Percentiles rank a stretch among this genome's conserved stretches.
Conservation (phyloP, 1,140 invertebrate species). For the Eufriesea mexicana region DNA sequence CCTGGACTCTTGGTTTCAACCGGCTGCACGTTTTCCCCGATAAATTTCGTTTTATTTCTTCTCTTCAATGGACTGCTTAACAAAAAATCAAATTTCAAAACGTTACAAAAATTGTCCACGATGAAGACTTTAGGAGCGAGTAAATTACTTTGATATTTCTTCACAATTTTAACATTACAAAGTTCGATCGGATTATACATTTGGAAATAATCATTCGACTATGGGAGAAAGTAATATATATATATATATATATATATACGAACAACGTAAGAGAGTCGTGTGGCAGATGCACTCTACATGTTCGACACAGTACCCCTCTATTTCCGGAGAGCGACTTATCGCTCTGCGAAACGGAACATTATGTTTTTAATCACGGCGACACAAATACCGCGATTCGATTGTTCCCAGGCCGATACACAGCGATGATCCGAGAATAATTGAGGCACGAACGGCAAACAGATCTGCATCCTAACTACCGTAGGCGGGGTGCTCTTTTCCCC, state of each 20-base stretch:
- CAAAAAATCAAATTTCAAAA: not conserved
- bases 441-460: constrained; percentile 80
- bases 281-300: not conserved
- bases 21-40: not conserved
- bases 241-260: too few species aligned
- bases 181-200: too few species aligned
- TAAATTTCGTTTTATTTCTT: not conserved
- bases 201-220: not conserved
- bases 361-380: constrained; percentile 64
- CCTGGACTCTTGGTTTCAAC: not conserved
- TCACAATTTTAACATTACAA: not conserved
- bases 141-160: too few species aligned
- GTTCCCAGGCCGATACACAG: constrained; percentile 73
- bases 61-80: not conserved
- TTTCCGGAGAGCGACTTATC: not conserved
- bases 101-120: not conserved
- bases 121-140: too few species aligned
- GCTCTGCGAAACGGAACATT: constrained; percentile 33
- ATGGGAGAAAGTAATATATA: not conserved
- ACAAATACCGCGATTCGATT: constrained; percentile 64
- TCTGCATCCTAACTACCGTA: constrained; percentile 54
- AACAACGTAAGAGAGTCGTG: not conserved
- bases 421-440: constrained; percentile 82
- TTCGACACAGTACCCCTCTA: too few species aligned
- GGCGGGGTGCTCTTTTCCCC: constrained; percentile 1